Conservation (phyloP, 2,888 invertebrate species). For the Mimumesa dahlbomi region DNA sequence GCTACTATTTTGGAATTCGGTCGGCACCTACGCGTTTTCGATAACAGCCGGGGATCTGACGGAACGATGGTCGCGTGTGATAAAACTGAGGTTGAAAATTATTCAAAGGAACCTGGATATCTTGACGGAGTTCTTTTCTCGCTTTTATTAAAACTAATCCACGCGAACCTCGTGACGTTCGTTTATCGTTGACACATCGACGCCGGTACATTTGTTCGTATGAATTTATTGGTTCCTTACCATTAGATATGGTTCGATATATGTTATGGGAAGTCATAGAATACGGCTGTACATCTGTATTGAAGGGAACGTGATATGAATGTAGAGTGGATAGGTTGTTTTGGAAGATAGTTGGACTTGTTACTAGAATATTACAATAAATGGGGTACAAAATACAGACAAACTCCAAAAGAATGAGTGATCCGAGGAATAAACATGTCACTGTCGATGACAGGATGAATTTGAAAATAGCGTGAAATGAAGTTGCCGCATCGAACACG, state of each 20-base stretch:
- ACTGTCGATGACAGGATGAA: conserved; percentile 48
- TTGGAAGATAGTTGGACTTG: conserved; percentile 11
- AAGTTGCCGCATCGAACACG: conserved; percentile 41
- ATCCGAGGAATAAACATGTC: conserved; percentile 52
- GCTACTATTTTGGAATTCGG: conserved; percentile 42
- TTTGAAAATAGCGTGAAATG: conserved; percentile 35
- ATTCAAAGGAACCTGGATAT: not conserved
- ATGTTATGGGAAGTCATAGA: conserved; percentile 24
- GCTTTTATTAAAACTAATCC: not conserved
- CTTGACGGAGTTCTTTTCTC: not conserved
- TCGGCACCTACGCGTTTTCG: conserved; percentile 19
- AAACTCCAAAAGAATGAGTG: conserved; percentile 30
- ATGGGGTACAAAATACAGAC: conserved; percentile 10
- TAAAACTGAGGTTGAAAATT: conserved; percentile 16
- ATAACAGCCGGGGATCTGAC: conserved; percentile 2
- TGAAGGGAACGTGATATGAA: conserved; percentile 3
- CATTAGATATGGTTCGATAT: conserved; percentile 41
- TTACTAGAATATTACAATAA: conserved; percentile 49
- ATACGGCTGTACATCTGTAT: conserved; percentile 24
- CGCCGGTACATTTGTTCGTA: not conserved
- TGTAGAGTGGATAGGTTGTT: not conserved
- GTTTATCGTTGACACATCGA: not conserved
- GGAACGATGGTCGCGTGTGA: conserved; percentile 32
- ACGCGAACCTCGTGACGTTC: not conserved
- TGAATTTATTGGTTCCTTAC: conserved; percentile 33